These are phyloP conservation scores for Myotis vivesi DNA, from an alignment of 2,797 vertebrate genomes.

Conservation along the genomic window DNA sequence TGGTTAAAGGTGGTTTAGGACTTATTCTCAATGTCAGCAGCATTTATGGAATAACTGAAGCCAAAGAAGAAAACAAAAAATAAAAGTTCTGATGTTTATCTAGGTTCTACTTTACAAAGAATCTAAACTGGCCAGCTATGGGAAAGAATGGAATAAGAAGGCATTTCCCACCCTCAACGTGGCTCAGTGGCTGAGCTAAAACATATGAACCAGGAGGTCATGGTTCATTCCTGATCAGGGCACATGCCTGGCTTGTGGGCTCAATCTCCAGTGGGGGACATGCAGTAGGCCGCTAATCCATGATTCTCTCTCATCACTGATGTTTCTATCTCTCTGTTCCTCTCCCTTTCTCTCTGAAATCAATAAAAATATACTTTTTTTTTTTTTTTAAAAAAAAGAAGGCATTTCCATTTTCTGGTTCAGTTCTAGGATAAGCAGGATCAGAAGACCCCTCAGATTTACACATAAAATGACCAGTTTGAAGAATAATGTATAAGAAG, in stretches of 20 bases:
- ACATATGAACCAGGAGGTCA: too few species aligned
- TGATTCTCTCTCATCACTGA: too few species aligned
- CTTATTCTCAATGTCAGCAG: neutral
- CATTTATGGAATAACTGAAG: neutral
- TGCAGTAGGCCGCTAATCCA: too few species aligned
- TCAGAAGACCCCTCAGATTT: neutral
- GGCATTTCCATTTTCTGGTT: neutral
- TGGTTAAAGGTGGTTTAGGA: neutral
- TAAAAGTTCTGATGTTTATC: neutral
- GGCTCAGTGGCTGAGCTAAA: too few species aligned
- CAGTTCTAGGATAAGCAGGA: neutral
- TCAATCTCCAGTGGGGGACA: too few species aligned
- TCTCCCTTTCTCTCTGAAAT: too few species aligned
- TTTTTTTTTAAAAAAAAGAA: neutral
- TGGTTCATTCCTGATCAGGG: too few species aligned
- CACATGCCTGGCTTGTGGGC: too few species aligned
- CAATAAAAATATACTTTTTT: too few species aligned
- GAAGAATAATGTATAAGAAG: neutral
- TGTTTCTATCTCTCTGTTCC: too few species aligned
- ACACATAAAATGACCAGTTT: neutral
- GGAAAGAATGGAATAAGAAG: neutral
- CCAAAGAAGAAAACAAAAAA: neutral
- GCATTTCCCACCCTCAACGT: neutral
- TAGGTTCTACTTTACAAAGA: conserved; percentile 6
- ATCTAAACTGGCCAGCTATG: neutral